Conservation (phyloP, 2,888 invertebrate genomes). For the Calameuta idolon region DNA sequence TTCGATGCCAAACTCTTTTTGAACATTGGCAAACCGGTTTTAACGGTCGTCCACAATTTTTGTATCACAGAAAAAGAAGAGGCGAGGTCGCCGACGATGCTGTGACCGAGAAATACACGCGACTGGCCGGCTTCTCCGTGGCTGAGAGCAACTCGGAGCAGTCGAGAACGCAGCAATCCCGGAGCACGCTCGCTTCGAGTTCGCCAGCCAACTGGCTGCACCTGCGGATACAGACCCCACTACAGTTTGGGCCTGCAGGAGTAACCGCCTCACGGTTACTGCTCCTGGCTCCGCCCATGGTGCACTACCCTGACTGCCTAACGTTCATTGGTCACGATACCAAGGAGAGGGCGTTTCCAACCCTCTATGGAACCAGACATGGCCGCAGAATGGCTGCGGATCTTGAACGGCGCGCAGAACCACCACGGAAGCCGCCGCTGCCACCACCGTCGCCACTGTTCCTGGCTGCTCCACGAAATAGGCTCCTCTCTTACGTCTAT, state of each 20-base stretch:
- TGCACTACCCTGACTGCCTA: constrained; percentile 6
- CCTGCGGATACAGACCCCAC: constrained; percentile 49
- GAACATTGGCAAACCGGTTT: not conserved
- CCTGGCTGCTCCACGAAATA: constrained; percentile 41
- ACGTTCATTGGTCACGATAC: constrained; percentile 42
- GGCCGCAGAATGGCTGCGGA: constrained; percentile 61
- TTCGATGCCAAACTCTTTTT: not conserved
- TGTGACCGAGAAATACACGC: not conserved
- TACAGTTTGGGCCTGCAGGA: constrained; percentile 40
- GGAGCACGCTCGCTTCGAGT: constrained; percentile 60
- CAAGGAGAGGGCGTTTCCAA: constrained; percentile 43
- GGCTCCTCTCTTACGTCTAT: constrained; percentile 2
- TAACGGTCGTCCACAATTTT: not conserved
- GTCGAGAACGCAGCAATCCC: constrained; percentile 24
- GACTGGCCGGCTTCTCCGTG: not conserved
- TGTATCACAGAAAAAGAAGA: not conserved
- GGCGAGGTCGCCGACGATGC: not conserved
- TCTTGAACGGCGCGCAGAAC: constrained; percentile 16
- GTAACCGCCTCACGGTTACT: constrained; percentile 27
- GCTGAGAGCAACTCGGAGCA: not conserved
- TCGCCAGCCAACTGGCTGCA: constrained; percentile 63
- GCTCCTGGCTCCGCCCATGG: constrained; percentile 10
- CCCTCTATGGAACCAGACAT: constrained; percentile 39
- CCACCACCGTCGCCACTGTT: constrained; percentile 44
- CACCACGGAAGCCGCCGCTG: constrained; percentile 20